Conservation (phyloP, 2,797 vertebrate genomes). For the Buceros bicornis region DNA sequence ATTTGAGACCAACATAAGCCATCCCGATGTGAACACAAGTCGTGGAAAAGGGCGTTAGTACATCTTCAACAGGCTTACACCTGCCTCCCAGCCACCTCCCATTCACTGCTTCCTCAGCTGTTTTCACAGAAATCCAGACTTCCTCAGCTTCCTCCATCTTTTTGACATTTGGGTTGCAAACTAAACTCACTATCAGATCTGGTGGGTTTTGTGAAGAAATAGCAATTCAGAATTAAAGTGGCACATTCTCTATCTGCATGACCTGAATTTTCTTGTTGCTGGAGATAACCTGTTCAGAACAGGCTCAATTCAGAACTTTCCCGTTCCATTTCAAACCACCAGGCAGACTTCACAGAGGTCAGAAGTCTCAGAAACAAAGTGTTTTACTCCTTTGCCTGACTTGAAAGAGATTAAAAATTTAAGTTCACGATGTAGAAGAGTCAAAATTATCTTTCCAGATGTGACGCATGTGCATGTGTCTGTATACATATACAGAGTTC, state of each 20-base stretch:
- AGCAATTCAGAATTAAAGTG: not conserved
- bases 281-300: not conserved
- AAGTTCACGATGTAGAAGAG: not conserved
- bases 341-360: not conserved
- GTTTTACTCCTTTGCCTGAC: not conserved
- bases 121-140: not conserved
- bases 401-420: not conserved
- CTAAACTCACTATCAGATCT: not conserved
- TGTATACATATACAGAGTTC: rapidly evolving
- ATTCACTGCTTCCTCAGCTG: not conserved
- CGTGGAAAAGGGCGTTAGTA: not conserved
- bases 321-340: not conserved
- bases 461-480: rapidly evolving
- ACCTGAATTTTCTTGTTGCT: not conserved
- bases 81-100: not conserved
- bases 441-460: not conserved
- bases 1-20: not conserved
- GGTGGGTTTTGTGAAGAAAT: not conserved
- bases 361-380: not conserved
- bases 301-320: not conserved
- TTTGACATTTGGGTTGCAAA: not conserved
- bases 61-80: not conserved
- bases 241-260: not conserved
- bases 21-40: not conserved
- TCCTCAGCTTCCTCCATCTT: not conserved